Evolutionary conservation across 2,113 vertebrate species (phyloP), one percentile per base, ranked within the genome.

Genomic region (Aegotheles bennettii): DNA sequence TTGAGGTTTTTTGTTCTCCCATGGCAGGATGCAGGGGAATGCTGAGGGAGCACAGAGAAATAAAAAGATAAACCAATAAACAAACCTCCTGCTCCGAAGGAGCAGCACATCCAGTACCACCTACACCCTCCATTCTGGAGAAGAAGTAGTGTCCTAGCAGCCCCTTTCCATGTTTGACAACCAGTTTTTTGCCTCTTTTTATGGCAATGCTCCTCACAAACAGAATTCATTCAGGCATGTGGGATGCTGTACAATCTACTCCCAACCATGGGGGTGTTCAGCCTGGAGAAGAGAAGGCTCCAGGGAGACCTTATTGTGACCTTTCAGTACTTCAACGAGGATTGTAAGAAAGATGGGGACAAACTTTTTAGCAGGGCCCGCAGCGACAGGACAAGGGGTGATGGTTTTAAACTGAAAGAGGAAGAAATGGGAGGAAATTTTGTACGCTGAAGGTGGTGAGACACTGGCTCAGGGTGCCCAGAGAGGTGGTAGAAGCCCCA

Each of bases 11-110:
- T 26, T 61, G 33, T 64, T 86, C 45, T 89, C 56, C 38, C 68
- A 8, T 11, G 0, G 3, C 16, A 23, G 65, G 43, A 74, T 0
- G 0, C 1, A 3, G 17, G 18, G 38, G 28, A 68, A 75, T 1
- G 1, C 57, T 23, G 10, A 4, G 38, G 15, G 78, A 94, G 25
- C 68, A 54, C 2, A 0, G 26, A 76, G 71, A 85, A 90, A 83
- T 31, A 48, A 82, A 47, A 59, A 60, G 38, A 63, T 9, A n/a
- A 76, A 42, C 11, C 18, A 8, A 7, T 23, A 20, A 85, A 53
- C 23, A 31, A 74, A 53, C 14, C 50, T 54, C 35, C 35, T 18
- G n/a, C 5, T 53, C 61, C 21, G 9, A 23, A 88, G 56, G 9
- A 47, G 63, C 56, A 31, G 51, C 79, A 78, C 65, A 11, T 5